Evolutionary conservation across 2,113 vertebrate genomes (phyloP).

Genomic region (Clinocottus analis): DNA sequence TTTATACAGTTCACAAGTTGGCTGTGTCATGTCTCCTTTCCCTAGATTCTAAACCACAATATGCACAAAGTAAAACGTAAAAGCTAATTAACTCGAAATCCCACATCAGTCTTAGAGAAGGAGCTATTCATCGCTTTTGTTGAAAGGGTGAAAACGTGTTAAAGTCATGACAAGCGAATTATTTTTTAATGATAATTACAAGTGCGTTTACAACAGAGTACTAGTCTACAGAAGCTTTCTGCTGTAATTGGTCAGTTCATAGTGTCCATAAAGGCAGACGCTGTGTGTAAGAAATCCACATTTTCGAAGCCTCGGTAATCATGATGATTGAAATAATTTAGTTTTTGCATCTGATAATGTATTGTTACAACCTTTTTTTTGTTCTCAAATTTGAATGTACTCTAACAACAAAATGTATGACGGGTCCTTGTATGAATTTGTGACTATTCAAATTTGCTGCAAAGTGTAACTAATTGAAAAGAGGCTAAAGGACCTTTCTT

Average conservation of each 20-base stretch:
- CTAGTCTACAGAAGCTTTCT: background rate
- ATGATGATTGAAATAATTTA: background rate
- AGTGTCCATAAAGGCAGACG: background rate
- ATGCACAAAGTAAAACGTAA: background rate
- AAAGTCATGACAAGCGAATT: conserved; percentile 27
- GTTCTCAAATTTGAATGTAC: background rate
- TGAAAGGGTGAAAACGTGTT: conserved; percentile 19
- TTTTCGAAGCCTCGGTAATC: background rate
- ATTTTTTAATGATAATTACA: conserved; percentile 29
- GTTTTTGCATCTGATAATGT: background rate
- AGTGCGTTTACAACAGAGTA: background rate
- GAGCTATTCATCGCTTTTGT: conserved; percentile 18
- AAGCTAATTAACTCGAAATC: background rate
- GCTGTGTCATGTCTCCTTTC: background rate
- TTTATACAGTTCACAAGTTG: background rate
- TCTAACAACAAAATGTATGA: background rate
- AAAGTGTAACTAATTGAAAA: background rate
- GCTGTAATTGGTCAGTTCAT: background rate
- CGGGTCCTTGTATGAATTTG: background rate
- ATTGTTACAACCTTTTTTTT: background rate
- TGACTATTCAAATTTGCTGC: background rate
- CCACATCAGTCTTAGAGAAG: background rate
- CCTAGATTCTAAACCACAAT: background rate
- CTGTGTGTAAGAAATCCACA: background rate
- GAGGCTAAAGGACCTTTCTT: background rate